Base-by-base conservation (phyloP, 2,888 invertebrate genomes). In the Calameuta filiformis region DNA sequence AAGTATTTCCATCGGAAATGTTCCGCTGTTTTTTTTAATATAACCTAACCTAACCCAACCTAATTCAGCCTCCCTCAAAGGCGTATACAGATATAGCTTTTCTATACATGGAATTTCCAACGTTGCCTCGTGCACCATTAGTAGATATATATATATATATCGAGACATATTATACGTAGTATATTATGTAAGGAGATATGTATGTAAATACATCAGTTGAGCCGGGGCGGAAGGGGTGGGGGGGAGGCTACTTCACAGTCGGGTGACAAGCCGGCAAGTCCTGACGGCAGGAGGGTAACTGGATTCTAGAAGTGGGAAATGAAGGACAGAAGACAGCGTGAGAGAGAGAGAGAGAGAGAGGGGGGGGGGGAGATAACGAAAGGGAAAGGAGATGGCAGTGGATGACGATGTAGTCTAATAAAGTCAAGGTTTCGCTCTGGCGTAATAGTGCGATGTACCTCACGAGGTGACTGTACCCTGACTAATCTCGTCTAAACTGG, bases 401-500 rank as follows among this genome's bases (percentile, higher is more conserved):
- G 85, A 82, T 81, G 77, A 80, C 77, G 78, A 56, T 76, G 80
- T 80, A 76, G 77, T 79, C 81, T 84, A 87, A 88, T 88, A 88
- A 88, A 88, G 87, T 87, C 88, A 88, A 88, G 88, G 88, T 87
- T 87, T 86, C 85, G 84, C 81, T 81, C 82, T 83, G 82, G 83
- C 86, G 84, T 87, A 85, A 85, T 81, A 82, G 81, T 80, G 82
- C 84, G 85, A 86, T 83, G 86, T 85, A 81, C 85, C 80, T 77
- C 68, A 73, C 78, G 79, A 56, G 56, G 56, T 87, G 82, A 87
- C 84, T 85, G 85, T 83, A 86, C 83, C 78, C 84, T 74, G 77
- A 76, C 75, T 75, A 80, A 79, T 71, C 34, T 11, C n/a, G 56
- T 56, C 23, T 56, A 56, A 56, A 56, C 56, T 56, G 56, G 56